These are phyloP conservation scores for Arizona elegans DNA, from an alignment of 2,113 vertebrate species.

Conservation along the genomic window DNA sequence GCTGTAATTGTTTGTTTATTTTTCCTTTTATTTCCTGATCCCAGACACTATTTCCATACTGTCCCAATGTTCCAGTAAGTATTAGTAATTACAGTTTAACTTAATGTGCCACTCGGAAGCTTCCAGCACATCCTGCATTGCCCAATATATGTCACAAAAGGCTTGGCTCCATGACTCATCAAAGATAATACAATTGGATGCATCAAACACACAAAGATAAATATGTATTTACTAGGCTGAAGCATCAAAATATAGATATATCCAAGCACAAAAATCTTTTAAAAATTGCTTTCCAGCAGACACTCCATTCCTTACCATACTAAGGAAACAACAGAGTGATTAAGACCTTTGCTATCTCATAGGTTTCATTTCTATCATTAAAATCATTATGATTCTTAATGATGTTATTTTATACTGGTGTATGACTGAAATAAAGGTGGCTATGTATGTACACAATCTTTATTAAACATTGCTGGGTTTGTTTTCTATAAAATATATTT, in stretches of 20 bases:
- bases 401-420: not conserved
- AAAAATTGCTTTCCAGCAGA: not conserved
- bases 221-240: not conserved
- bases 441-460: not conserved
- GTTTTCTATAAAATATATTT: not conserved
- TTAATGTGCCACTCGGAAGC: not conserved
- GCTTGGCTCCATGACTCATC: not conserved
- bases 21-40: too few relatives aligned
- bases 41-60: not conserved
- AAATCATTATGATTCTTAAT: not conserved
- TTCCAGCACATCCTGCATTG: not conserved
- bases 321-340: not conserved
- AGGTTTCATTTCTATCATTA: not conserved
- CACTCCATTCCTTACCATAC: not conserved
- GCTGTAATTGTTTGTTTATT: too few relatives aligned
- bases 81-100: not conserved
- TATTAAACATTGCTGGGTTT: not conserved
- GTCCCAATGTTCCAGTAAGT: not conserved
- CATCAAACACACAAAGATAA: not conserved
- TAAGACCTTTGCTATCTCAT: not conserved
- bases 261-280: not conserved
- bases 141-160: not conserved
- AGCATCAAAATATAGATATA: not conserved
- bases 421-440: not conserved
- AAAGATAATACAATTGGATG: not conserved